Evolutionary conservation across 2,888 invertebrate species (phyloP).

Genomic region (Orthosia gracilis): DNA sequence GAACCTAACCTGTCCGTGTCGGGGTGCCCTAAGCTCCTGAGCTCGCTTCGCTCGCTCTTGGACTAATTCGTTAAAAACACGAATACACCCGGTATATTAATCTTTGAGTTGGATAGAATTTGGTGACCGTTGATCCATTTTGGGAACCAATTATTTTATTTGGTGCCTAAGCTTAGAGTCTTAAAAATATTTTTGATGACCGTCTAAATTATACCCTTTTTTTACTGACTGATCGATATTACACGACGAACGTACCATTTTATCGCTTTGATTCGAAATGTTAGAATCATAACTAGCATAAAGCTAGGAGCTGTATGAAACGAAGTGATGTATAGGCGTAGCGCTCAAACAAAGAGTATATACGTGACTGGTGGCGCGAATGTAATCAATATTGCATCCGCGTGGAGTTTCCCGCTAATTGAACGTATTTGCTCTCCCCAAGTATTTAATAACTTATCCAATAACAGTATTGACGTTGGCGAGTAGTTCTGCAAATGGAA

Average conservation of each 20-base stretch:
- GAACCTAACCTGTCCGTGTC: too few species aligned
- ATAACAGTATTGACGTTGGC: constrained; percentile 20
- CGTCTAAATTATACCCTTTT: too few species aligned
- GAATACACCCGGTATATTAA: too few species aligned
- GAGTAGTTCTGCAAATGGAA: constrained; percentile 11
- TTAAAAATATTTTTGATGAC: too few species aligned
- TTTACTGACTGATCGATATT: constrained; percentile 66
- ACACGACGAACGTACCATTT: constrained; percentile 30
- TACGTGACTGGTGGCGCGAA: constrained; percentile 55
- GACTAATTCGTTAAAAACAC: too few species aligned
- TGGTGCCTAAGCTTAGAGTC: too few species aligned
- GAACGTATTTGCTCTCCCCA: constrained; percentile 48
- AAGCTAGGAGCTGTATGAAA: constrained; percentile 38
- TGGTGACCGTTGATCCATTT: too few species aligned
- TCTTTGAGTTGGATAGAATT: too few species aligned
- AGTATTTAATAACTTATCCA: constrained; percentile 46
- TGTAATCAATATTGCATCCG: constrained; percentile 67
- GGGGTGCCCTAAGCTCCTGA: too few species aligned
- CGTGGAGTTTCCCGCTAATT: constrained; percentile 52
- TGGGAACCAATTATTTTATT: too few species aligned
- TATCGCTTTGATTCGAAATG: constrained; percentile 4
- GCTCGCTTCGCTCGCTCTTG: too few species aligned
- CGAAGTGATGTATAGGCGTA: constrained; percentile 45
- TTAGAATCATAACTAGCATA: constrained; percentile 7
- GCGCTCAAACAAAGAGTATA: constrained; percentile 51